Evolutionary conservation across 2,888 invertebrate species (phyloP).

Genomic region (Erebia aethiops): DNA sequence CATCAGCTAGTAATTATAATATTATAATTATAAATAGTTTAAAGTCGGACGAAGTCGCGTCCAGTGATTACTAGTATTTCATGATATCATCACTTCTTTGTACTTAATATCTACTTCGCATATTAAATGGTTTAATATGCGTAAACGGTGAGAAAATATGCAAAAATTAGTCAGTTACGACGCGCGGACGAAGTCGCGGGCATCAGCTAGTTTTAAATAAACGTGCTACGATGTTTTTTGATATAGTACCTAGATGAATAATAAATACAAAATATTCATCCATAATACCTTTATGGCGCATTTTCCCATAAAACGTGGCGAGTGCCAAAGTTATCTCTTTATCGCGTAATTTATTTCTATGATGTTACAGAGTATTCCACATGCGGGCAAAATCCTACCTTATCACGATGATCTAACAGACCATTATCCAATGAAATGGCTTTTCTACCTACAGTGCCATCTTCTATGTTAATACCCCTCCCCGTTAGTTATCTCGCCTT

Average conservation of each 20-base stretch:
- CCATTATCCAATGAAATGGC: conserved; percentile 20
- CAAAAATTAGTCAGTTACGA: too few species aligned
- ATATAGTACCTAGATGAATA: background rate
- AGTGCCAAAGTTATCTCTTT: conserved; percentile 27
- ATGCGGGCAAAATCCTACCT: conserved; percentile 4
- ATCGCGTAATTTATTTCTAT: conserved; percentile 32
- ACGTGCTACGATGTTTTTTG: too few species aligned
- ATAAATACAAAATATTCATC: conserved; percentile 13
- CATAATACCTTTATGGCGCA: conserved; percentile 16
- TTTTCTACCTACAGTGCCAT: conserved; percentile 40
- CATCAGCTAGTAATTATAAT: too few species aligned
- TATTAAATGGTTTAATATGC: too few species aligned
- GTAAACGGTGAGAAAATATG: too few species aligned
- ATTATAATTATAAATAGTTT: too few species aligned
- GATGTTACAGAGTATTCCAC: conserved; percentile 12
- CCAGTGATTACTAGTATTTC: too few species aligned
- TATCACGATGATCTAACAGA: conserved; percentile 12
- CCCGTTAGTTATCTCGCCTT: conserved; percentile 51
- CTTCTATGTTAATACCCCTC: conserved; percentile 53
- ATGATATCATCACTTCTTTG: too few species aligned
- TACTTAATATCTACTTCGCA: too few species aligned
- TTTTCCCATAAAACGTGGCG: conserved; percentile 24
- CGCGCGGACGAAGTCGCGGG: too few species aligned
- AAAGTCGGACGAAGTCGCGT: too few species aligned
- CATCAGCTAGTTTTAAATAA: too few species aligned